phyloP scores from a whole-genome alignment of 2,888 invertebrate genomes.

The Bhutanitis thaidina region DNA sequence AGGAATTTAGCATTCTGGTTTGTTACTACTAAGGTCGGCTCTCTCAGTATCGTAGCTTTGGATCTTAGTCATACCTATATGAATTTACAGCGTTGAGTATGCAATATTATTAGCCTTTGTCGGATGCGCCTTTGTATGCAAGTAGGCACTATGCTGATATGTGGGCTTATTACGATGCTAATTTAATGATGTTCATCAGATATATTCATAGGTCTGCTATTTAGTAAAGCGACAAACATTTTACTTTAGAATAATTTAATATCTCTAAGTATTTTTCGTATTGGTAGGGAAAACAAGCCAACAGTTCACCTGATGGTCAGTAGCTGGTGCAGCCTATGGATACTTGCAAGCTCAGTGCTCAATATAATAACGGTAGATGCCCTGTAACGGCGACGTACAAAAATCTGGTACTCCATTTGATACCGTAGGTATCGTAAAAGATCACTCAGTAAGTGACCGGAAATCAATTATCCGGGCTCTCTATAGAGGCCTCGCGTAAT shows the following conservation, averaged over 20 bases:
- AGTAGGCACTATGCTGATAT: conserved; percentile 12
- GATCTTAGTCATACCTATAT: conserved; percentile 13
- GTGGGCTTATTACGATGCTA: conserved; percentile 11
- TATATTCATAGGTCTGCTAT: not conserved
- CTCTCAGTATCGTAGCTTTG: conserved; percentile 15
- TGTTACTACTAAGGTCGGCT: conserved; percentile 2
- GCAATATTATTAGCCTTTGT: conserved; percentile 27
- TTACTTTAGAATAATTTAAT: not conserved
- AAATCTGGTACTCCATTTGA: no score
- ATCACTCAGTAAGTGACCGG: no score
- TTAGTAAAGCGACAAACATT: not conserved
- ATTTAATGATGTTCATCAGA: not conserved
- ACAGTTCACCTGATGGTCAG: no score
- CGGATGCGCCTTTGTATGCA: conserved; percentile 23
- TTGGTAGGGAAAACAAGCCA: no score
- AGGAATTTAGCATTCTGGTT: conserved; percentile 6
- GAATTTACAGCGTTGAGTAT: conserved; percentile 18
- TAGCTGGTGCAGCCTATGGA: no score
- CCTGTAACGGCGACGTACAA: no score
- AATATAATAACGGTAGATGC: no score
- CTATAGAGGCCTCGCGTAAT: no score
- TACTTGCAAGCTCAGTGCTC: no score
- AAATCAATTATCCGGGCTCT: no score
- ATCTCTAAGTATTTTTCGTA: no score
- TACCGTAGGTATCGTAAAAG: no score